These are phyloP conservation scores for Pangasius djambal DNA, from an alignment of 2,797 vertebrate species.

Conservation along the genomic window DNA sequence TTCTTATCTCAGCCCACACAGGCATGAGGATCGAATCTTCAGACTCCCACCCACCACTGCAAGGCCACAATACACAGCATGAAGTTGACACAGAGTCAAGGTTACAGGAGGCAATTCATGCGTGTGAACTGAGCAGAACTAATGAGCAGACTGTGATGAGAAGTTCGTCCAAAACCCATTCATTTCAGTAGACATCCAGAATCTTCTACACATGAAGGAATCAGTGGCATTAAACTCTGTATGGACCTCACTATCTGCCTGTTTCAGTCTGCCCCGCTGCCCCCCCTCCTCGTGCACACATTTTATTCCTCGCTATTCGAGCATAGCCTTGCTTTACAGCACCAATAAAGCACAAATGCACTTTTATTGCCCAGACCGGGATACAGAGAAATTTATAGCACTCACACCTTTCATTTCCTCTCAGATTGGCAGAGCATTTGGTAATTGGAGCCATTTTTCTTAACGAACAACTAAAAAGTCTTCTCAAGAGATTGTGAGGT, in stretches of 20 bases:
- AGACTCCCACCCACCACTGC: slow-evolving; percentile 26
- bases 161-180: slow-evolving; percentile 21
- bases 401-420: slow-evolving; percentile 39
- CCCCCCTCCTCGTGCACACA: neutral
- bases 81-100: slow-evolving; percentile 28
- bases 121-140: slow-evolving; percentile 28
- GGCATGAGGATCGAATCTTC: slow-evolving; percentile 46
- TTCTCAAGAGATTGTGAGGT: slow-evolving; percentile 8
- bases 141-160: slow-evolving; percentile 14
- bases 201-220: neutral
- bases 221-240: neutral
- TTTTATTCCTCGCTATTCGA: slow-evolving; percentile 42
- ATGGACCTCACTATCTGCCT: neutral
- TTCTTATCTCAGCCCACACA: slow-evolving; percentile 60
- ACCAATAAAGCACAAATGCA: slow-evolving; percentile 56
- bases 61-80: slow-evolving; percentile 24
- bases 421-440: slow-evolving; percentile 32
- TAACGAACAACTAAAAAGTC: slow-evolving; percentile 47
- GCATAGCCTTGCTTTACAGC: slow-evolving; percentile 50
- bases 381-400: slow-evolving; percentile 54
- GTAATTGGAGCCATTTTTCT: slow-evolving; percentile 52
- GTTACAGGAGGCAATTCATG: slow-evolving; percentile 12
- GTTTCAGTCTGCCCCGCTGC: neutral
- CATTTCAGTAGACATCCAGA: neutral
- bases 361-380: slow-evolving; percentile 46